Evolutionary conservation across 1,140 invertebrate species (phyloP).

Genomic region (Eulimnadia texana): DNA sequence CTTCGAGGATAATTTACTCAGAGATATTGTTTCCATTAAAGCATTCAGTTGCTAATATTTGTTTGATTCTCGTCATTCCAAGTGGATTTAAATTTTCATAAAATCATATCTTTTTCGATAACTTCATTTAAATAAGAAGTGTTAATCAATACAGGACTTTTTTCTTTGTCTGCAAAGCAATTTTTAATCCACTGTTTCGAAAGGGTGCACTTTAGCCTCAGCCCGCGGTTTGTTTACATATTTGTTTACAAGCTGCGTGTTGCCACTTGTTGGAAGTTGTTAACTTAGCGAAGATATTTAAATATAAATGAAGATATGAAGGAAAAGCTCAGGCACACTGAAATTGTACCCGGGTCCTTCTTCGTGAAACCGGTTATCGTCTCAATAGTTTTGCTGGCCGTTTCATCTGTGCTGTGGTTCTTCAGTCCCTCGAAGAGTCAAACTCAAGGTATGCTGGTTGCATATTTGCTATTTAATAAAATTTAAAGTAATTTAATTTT

Average conservation of each 20-base stretch:
- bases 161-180: no score
- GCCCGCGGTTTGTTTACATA: no score
- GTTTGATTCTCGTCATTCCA: not conserved
- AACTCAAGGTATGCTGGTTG: not conserved
- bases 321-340: not conserved
- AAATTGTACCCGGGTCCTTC: not conserved
- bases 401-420: not conserved
- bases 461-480: not conserved
- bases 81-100: not conserved
- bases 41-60: not conserved
- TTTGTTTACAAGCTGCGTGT: no score
- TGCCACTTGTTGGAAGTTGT: no score
- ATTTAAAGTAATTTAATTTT: not conserved
- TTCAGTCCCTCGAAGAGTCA: not conserved
- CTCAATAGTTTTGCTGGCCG: not conserved
- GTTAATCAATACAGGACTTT: no score
- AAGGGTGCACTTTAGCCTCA: no score
- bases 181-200: no score
- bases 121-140: not conserved
- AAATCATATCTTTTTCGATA: not conserved
- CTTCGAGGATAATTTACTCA: slow-evolving; percentile 22
- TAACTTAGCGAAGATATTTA: no score
- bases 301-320: slow-evolving; percentile 13
- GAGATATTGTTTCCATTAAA: slow-evolving; percentile 24
- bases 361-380: slow-evolving; percentile 1